A percentile compares a stretch with the other conserved stretches of the same genome.
Evolutionary conservation across 2,888 invertebrate genomes (phyloP).

Genomic region (Machimus atricapillus): DNA sequence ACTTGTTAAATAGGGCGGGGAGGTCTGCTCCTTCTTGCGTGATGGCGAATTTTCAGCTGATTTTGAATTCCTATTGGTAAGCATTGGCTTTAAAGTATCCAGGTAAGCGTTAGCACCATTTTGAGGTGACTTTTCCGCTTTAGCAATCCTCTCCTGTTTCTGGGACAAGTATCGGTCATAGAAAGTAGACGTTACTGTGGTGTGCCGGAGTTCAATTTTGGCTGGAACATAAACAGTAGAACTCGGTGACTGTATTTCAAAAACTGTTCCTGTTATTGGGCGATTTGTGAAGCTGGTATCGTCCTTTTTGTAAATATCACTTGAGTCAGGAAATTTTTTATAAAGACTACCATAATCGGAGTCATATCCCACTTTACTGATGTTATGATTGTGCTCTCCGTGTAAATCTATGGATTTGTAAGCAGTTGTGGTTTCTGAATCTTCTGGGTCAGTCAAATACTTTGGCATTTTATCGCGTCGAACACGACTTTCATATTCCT

Average conservation of each 20-base stretch:
- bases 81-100: neutral
- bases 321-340: neutral
- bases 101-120: constrained; percentile 50
- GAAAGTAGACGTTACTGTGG: constrained; percentile 61
- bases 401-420: neutral
- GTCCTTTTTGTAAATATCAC: neutral
- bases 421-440: neutral
- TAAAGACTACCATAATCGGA: neutral
- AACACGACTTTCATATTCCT: constrained; percentile 61
- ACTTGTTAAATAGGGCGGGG: constrained; percentile 10
- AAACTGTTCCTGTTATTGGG: constrained; percentile 3
- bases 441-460: constrained; percentile 54
- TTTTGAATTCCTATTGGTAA: constrained; percentile 48
- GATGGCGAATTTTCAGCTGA: constrained; percentile 54
- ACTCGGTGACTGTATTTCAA: constrained; percentile 49
- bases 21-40: constrained; percentile 42
- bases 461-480: constrained; percentile 61
- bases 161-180: constrained; percentile 61
- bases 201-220: constrained; percentile 60
- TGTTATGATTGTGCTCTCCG: neutral
- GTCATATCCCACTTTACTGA: neutral
- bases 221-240: constrained; percentile 56
- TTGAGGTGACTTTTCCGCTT: constrained; percentile 56
- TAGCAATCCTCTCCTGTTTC: constrained; percentile 58
- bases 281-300: neutral